Conservation (phyloP, 2,113 vertebrate species). For the Cyphomyrus discorhynchus region DNA sequence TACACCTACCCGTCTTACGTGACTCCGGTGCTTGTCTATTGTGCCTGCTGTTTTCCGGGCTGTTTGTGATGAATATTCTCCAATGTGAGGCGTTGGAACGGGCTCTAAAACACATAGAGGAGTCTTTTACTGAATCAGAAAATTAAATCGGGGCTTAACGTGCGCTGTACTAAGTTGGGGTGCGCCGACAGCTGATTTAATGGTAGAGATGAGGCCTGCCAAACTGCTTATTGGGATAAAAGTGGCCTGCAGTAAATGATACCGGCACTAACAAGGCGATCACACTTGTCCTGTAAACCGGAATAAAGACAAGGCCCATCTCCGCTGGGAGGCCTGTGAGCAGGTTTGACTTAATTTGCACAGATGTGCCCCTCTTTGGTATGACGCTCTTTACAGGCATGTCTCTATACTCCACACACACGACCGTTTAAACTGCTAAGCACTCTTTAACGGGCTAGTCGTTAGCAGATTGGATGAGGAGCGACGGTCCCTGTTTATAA, state of each 20-base stretch:
- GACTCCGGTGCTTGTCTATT: background rate
- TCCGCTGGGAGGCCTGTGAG: background rate
- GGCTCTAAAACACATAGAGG: background rate
- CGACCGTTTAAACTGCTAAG: background rate
- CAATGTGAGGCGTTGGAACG: background rate
- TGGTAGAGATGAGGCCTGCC: background rate
- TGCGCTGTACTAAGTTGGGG: too few relatives aligned
- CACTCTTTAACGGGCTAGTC: background rate
- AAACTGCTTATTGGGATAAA: background rate
- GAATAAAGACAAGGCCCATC: background rate
- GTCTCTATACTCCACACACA: background rate
- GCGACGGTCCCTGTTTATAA: background rate
- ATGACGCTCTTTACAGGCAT: background rate
- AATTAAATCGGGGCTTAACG: background rate
- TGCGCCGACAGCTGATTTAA: background rate
- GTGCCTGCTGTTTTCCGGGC: background rate
- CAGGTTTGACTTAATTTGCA: background rate
- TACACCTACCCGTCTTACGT: background rate
- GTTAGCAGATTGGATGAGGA: background rate
- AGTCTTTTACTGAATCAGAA: background rate
- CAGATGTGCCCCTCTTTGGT: background rate
- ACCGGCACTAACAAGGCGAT: background rate
- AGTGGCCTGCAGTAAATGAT: background rate
- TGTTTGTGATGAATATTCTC: background rate
- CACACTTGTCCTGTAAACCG: background rate